Base-by-base conservation (phyloP, 2,797 vertebrate species). In the Pogonophryne albipinna region DNA sequence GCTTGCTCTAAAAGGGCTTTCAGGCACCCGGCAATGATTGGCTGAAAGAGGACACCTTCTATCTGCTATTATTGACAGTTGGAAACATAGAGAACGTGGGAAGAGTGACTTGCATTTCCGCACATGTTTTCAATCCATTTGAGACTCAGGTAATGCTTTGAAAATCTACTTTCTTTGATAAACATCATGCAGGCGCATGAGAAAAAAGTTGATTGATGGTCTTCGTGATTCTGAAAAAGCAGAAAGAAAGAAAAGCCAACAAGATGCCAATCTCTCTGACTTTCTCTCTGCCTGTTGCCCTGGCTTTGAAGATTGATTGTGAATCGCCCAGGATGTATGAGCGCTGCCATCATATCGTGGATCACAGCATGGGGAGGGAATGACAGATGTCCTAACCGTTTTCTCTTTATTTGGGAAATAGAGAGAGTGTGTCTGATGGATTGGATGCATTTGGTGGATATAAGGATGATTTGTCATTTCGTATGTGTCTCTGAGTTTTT, bases 21-120 rank as follows among this genome's bases (percentile, higher is more conserved):
- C 83, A 89, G 83, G 86, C 82, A 87, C 80, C 87, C 90, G 85
- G 84, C 89, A 89, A 77, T 89, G 87, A 89, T 89, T 88, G 83
- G 49, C 65, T 81, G 64, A 90, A 89, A 90, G 73, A 70, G 79
- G 81, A 88, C 80, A 80, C 85, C 61, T 69, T 87, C 60, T 75
- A 55, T 83, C 53, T 57, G 71, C 63, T 47, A 1, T 72, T 85
- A 82, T 85, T 85, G 90, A 87, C 61, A 65, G 82, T 38, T 67
- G 76, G 82, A 84, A 82, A 85, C 10, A 52, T 57, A n/a, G 71
- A 76, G 41, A 64, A 62, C 71, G 51, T 20, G 44, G 13, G 16
- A 66, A 19, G 66, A 78, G 80, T 66, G 79, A 76, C 78, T 80
- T 68, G 64, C 76, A 74, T 81, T 78, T 83, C 63, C 49, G 57